phyloP scores from a whole-genome alignment of 2,888 invertebrate genomes.

The Cosmopolites sordidus region DNA sequence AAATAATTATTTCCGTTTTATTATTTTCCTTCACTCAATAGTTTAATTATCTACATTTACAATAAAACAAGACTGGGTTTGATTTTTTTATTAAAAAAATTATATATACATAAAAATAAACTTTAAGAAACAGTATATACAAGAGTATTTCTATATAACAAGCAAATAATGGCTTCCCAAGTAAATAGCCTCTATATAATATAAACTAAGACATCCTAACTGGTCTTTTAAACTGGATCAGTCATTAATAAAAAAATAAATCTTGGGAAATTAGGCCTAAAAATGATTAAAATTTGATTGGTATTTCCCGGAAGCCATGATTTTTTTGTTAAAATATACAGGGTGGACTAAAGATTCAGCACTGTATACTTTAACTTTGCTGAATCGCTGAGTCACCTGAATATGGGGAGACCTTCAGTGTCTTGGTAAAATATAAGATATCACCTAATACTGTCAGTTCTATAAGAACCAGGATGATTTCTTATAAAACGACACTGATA shows the following conservation, averaged over 20 bases:
- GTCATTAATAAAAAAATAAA: not conserved
- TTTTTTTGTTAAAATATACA: not conserved
- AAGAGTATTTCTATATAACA: constrained; percentile 34
- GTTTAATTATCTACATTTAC: no score
- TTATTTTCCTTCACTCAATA: no score
- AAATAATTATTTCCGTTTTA: no score
- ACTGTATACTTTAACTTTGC: no score
- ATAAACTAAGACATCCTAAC: not conserved
- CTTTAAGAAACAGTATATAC: constrained; percentile 37
- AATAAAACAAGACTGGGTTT: no score
- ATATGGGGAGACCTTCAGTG: no score
- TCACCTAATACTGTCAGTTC: no score
- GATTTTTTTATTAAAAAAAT: constrained; percentile 36
- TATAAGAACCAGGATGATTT: not conserved
- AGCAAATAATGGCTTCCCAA: constrained; percentile 19
- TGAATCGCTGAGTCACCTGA: no score
- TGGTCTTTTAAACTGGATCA: not conserved
- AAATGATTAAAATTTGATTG: not conserved
- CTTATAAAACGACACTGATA: not conserved
- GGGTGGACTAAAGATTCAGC: no score
- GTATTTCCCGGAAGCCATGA: not conserved
- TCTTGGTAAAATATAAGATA: no score
- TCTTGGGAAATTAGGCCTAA: not conserved
- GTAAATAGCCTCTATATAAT: not conserved
- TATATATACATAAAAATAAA: constrained; percentile 40